Conservation (phyloP, 2,888 invertebrate genomes). For the Aromia moschata region DNA sequence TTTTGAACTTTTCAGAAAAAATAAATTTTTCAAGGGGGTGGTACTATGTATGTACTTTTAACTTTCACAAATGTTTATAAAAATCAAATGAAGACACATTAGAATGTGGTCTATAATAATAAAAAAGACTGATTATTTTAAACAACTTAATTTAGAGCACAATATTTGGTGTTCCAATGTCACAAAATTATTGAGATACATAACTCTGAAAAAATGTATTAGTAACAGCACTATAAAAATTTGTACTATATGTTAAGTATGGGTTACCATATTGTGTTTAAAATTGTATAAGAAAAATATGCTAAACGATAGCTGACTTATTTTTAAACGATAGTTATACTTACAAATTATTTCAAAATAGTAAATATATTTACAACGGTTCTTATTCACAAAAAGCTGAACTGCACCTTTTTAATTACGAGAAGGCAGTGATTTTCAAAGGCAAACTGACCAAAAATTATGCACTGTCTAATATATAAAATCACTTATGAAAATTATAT, state of each 20-base stretch:
- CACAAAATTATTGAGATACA: slow-evolving; percentile 21
- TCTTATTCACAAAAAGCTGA: background rate
- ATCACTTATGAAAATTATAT: slow-evolving; percentile 11
- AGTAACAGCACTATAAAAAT: slow-evolving; percentile 32
- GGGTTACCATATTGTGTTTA: slow-evolving; percentile 32
- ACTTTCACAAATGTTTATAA: slow-evolving; percentile 7
- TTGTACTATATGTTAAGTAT: slow-evolving; percentile 36
- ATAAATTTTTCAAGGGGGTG: background rate
- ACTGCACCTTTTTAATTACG: background rate
- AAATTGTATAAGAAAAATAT: slow-evolving; percentile 10
- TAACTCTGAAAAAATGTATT: slow-evolving; percentile 15
- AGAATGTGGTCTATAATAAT: slow-evolving; percentile 4
- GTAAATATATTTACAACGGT: background rate
- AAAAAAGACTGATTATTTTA: slow-evolving; percentile 12
- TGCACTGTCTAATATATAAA: slow-evolving; percentile 3
- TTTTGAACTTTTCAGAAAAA: background rate
- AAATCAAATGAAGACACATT: slow-evolving; percentile 17
- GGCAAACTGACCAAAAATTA: background rate
- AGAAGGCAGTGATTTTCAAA: too few relatives aligned
- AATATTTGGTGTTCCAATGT: slow-evolving; percentile 19
- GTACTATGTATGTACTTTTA: background rate
- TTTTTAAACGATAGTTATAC: background rate
- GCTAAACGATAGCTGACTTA: background rate
- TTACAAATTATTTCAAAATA: background rate
- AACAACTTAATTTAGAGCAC: slow-evolving; percentile 8